phyloP scores from a whole-genome alignment of 1,140 invertebrate genomes.

The Cheumatopsyche charites region DNA sequence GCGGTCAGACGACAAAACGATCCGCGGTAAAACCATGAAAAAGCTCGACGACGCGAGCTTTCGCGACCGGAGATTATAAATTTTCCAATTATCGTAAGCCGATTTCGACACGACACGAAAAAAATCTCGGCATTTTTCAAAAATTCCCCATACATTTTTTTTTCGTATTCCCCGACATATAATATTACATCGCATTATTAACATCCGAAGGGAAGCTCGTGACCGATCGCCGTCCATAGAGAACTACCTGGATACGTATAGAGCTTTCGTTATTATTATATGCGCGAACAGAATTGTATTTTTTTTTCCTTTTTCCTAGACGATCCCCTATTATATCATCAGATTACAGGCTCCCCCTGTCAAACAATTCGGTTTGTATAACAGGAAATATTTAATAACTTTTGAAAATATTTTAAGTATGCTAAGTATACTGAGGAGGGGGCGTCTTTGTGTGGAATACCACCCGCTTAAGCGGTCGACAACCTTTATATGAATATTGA shows the following conservation, averaged over 20 bases:
- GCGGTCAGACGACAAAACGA: slow-evolving; percentile 7
- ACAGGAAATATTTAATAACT: slow-evolving; percentile 36
- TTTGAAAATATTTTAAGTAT: slow-evolving; percentile 36
- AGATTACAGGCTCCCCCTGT: slow-evolving; percentile 34
- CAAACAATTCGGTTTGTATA: slow-evolving; percentile 33
- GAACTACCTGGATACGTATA: slow-evolving; percentile 11
- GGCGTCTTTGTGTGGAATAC: slow-evolving; percentile 7
- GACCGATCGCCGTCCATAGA: background rate
- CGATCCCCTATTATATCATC: slow-evolving; percentile 36
- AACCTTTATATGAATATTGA: background rate
- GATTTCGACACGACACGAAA: slow-evolving; percentile 15
- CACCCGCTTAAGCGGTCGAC: background rate
- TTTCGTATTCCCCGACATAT: no score
- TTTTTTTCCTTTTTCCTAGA: background rate
- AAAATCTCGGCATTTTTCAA: slow-evolving; percentile 9
- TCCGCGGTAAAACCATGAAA: slow-evolving; percentile 29
- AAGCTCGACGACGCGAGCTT: slow-evolving; percentile 21
- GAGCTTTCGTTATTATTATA: slow-evolving; percentile 9
- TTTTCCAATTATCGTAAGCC: slow-evolving; percentile 38
- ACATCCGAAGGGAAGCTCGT: no score
- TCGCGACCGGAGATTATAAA: slow-evolving; percentile 27
- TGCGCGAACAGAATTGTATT: slow-evolving; percentile 13
- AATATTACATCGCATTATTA: no score
- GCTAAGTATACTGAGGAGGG: slow-evolving; percentile 29
- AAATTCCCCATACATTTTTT: background rate